phyloP scores from a whole-genome alignment of 2,888 invertebrate species.

The Malthinus flaveolus region DNA sequence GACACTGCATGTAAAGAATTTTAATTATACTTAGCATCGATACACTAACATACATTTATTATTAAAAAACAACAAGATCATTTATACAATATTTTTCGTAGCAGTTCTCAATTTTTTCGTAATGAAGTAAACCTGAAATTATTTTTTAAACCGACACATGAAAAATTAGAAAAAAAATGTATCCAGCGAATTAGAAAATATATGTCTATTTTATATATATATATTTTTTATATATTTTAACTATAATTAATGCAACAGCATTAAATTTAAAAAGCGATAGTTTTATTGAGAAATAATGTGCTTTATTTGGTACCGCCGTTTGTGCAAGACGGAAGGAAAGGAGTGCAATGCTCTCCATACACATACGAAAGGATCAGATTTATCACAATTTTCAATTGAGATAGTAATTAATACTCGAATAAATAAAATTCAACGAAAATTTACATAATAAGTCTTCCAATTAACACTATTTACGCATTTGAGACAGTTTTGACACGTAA shows the following conservation, averaged over 20 bases:
- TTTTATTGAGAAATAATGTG: slow-evolving; percentile 34
- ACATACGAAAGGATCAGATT: slow-evolving; percentile 37
- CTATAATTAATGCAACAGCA: slow-evolving; percentile 44
- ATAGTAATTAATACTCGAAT: slow-evolving; percentile 34
- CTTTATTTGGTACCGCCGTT: slow-evolving; percentile 43
- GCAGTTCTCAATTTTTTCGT: slow-evolving; percentile 45
- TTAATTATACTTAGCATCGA: slow-evolving; percentile 52
- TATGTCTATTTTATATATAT: slow-evolving; percentile 35
- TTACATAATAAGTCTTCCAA: slow-evolving; percentile 13
- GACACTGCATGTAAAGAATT: slow-evolving; percentile 40
- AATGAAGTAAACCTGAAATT: slow-evolving; percentile 47
- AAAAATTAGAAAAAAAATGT: slow-evolving; percentile 46
- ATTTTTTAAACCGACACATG: slow-evolving; percentile 47
- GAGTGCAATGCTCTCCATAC: slow-evolving; percentile 39
- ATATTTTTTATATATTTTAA: slow-evolving; percentile 19
- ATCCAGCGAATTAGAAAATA: slow-evolving; percentile 48
- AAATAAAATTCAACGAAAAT: slow-evolving; percentile 8
- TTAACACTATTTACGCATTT: slow-evolving; percentile 22
- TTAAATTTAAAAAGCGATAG: slow-evolving; percentile 44
- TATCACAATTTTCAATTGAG: slow-evolving; percentile 42
- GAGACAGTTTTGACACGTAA: slow-evolving; percentile 25
- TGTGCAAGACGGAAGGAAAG: slow-evolving; percentile 48
- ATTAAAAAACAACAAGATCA: slow-evolving; percentile 53
- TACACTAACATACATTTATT: slow-evolving; percentile 54
- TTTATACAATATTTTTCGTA: slow-evolving; percentile 29